Percentiles rank a stretch among this genome's conserved stretches.
These are phyloP conservation scores for Drosophila differens DNA, from an alignment of 2,888 invertebrate genomes.

Conservation along the genomic window DNA sequence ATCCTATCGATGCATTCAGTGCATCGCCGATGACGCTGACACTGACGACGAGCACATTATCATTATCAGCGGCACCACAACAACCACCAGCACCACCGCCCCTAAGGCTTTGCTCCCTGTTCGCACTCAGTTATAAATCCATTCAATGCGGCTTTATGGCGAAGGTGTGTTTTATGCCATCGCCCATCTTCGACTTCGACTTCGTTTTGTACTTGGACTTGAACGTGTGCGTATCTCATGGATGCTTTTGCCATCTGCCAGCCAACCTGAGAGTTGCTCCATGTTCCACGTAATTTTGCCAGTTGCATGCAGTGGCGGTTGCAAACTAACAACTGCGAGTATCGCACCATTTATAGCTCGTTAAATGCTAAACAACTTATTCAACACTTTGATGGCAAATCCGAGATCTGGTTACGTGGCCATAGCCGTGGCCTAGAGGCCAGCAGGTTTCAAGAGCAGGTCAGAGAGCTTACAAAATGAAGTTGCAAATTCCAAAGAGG, in stretches of 20 bases:
- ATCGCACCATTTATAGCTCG: slow-evolving; percentile 69
- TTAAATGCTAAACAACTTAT: slow-evolving; percentile 77
- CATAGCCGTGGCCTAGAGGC: slow-evolving; percentile 7
- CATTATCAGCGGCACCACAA: slow-evolving; percentile 63
- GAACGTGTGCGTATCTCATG: slow-evolving; percentile 53
- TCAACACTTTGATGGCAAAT: slow-evolving; percentile 29
- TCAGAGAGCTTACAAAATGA: not conserved
- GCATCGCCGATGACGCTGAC: slow-evolving; percentile 45
- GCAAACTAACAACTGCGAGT: slow-evolving; percentile 21
- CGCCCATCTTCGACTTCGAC: slow-evolving; percentile 13
- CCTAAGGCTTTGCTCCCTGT: slow-evolving; percentile 49
- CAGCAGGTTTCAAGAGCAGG: slow-evolving; percentile 2
- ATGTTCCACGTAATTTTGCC: slow-evolving; percentile 41
- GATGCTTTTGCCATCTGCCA: slow-evolving; percentile 46
- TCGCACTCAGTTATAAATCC: slow-evolving; percentile 72
- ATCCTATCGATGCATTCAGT: slow-evolving; percentile 67
- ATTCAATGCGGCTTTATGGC: slow-evolving; percentile 55
- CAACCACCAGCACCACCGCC: slow-evolving; percentile 24
- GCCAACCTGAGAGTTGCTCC: slow-evolving; percentile 25
- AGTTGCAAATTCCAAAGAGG: not conserved
- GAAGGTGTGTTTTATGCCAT: slow-evolving; percentile 55
- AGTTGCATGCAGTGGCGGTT: slow-evolving; percentile 43
- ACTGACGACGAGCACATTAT: slow-evolving; percentile 70
- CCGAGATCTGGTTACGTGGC: slow-evolving; percentile 1
- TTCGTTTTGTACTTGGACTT: slow-evolving; percentile 8